phyloP scores from a whole-genome alignment of 2,888 invertebrate genomes.

The Allacma fusca region DNA sequence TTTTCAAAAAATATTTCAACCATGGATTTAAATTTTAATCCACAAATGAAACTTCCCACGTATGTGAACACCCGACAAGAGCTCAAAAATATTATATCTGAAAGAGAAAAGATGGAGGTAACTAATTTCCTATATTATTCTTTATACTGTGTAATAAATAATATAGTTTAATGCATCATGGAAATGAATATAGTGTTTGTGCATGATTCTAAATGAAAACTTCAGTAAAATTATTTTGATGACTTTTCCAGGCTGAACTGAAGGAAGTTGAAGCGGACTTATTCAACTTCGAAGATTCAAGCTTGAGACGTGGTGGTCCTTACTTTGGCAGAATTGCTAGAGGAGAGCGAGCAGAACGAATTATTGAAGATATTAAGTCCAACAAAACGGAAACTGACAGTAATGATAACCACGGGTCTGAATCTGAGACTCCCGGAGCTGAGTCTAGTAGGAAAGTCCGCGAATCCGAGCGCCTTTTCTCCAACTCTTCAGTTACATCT shows the following conservation, averaged over 20 bases:
- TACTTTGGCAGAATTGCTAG: slow-evolving; percentile 39
- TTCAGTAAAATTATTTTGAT: not conserved
- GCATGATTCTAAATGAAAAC: not conserved
- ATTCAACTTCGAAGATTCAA: slow-evolving; percentile 38
- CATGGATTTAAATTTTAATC: slow-evolving; percentile 21
- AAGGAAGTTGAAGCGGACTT: slow-evolving; percentile 34
- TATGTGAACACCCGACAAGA: slow-evolving; percentile 34
- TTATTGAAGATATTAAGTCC: slow-evolving; percentile 28
- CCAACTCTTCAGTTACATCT: slow-evolving; percentile 34
- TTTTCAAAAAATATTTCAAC: not conserved
- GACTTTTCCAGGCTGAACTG: slow-evolving; percentile 30
- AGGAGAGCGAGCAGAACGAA: slow-evolving; percentile 37
- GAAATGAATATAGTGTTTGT: not conserved
- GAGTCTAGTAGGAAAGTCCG: not conserved
- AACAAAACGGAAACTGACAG: slow-evolving; percentile 23
- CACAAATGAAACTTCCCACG: slow-evolving; percentile 29
- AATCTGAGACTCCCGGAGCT: not conserved
- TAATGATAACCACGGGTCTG: not conserved
- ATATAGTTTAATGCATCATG: not conserved
- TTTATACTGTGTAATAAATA: not conserved
- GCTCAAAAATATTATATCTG: slow-evolving; percentile 2
- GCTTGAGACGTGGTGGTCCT: slow-evolving; percentile 32
- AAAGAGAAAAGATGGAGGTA: slow-evolving; percentile 38
- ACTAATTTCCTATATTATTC: not conserved
- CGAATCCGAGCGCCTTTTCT: slow-evolving; percentile 29